A percentile compares a stretch with the other conserved stretches of the same genome.
Conservation (phyloP, 1,140 invertebrate species). For the Gryllus bimaculatus region DNA sequence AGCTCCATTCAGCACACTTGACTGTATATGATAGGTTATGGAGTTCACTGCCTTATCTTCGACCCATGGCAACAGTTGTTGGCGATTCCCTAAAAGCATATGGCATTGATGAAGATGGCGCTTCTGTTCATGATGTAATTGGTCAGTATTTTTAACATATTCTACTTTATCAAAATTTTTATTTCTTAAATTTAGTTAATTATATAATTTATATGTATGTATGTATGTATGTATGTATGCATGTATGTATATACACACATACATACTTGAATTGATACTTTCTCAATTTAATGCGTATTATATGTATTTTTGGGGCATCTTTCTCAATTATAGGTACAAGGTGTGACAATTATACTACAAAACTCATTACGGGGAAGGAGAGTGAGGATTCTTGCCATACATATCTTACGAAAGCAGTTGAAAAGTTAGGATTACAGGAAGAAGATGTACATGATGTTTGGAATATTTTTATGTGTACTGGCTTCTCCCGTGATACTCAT, state of each 20-base stretch:
- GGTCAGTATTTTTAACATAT: conserved; percentile 20
- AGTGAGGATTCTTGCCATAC: conserved; percentile 38
- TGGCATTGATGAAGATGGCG: conserved; percentile 40
- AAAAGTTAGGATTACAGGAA: conserved; percentile 35
- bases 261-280: no score
- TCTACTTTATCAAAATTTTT: background rate
- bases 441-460: conserved; percentile 42
- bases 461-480: conserved; percentile 44
- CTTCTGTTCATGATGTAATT: conserved; percentile 38
- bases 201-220: no score
- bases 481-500: conserved; percentile 35
- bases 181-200: background rate
- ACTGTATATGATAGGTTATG: conserved; percentile 37
- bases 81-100: conserved; percentile 36
- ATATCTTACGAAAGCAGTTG: conserved; percentile 35
- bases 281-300: background rate
- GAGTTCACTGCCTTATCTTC: conserved; percentile 38
- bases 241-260: no score
- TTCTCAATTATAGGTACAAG: conserved; percentile 31
- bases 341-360: conserved; percentile 41
- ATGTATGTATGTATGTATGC: background rate
- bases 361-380: conserved; percentile 36
- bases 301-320: background rate
- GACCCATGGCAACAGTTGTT: conserved; percentile 41
- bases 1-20: conserved; percentile 37